Evolutionary conservation across 2,113 vertebrate genomes (phyloP), one percentile per base, ranked within the genome.

Genomic region (Ophiodon elongatus): DNA sequence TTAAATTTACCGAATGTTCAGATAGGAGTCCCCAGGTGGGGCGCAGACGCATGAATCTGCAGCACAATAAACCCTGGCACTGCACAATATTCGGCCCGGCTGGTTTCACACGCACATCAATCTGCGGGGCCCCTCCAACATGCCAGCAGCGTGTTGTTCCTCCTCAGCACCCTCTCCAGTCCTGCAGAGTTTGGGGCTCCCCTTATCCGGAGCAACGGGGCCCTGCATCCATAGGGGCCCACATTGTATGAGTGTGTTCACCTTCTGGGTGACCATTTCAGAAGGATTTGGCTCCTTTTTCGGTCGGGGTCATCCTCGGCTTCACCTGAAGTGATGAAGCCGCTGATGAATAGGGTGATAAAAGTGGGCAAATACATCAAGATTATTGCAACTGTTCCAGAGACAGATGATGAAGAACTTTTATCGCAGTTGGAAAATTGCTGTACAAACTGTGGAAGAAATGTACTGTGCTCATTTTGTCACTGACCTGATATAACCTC

Each of bases 101-200:
- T 37, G 75, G 57, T 79, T 92, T 94, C 87, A 95, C 92, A 92
- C 73, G 21, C 41, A 84, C 90, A 90, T 94, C 83, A 92, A 91
- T 93, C 91, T 88, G 70, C 0, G 35, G 62, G 85, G 70, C 85
- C 71, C 89, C 85, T 65, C 70, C 82, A 68, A 72, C 70, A 85
- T 89, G 89, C 79, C 92, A 87, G 73, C 57, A 45, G 43, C 54
- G 82, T 89, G 88, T 81, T 84, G 85, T 88, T 90, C 67, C 88
- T 54, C 71, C 64, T 79, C 35, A 80, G 72, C 64, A 62, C 43
- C 79, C 25, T 23, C 50, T 78, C 70, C 64, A 5, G 33, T 66
- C 84, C 82, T 80, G 83, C 72, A 47, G 87, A 27, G 86, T 33
- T 43, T 76, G 75, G 82, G 90, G 84, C 60, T 86, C 80, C 63